Conservation (phyloP, 1,140 invertebrate genomes). For the Aphelenchoides besseyi region DNA sequence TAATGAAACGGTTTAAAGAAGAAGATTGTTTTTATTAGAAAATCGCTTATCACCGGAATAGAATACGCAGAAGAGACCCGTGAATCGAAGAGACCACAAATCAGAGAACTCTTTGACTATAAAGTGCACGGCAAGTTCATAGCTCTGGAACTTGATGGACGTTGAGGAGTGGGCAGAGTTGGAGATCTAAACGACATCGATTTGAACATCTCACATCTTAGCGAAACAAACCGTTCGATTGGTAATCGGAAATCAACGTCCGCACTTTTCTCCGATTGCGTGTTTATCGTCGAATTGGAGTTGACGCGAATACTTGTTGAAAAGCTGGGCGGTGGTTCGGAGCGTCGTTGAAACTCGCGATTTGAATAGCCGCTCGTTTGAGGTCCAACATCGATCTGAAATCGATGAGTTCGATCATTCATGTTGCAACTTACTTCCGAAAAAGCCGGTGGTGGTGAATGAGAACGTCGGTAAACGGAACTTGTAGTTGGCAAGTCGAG, state of each 20-base stretch:
- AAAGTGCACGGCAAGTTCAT: too few relatives aligned
- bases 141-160: too few relatives aligned
- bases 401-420: background rate
- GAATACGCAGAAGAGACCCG: too few relatives aligned
- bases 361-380: background rate
- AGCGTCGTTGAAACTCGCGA: background rate
- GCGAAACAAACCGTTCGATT: background rate
- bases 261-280: background rate
- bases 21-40: too few relatives aligned
- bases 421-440: slow-evolving; percentile 7
- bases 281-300: background rate
- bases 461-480: background rate
- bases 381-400: background rate
- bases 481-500: slow-evolving; percentile 3
- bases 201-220: too few relatives aligned
- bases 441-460: slow-evolving; percentile 11
- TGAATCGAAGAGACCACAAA: too few relatives aligned
- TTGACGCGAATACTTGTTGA: background rate
- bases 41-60: too few relatives aligned
- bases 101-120: too few relatives aligned
- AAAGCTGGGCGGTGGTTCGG: background rate
- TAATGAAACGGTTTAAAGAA: too few relatives aligned
- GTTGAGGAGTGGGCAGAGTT: too few relatives aligned
- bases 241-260: background rate
- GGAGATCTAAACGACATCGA: too few relatives aligned